Conservation (phyloP, 37 sponge, comb jelly and placozoan species). For the Oopsacas minuta region DNA sequence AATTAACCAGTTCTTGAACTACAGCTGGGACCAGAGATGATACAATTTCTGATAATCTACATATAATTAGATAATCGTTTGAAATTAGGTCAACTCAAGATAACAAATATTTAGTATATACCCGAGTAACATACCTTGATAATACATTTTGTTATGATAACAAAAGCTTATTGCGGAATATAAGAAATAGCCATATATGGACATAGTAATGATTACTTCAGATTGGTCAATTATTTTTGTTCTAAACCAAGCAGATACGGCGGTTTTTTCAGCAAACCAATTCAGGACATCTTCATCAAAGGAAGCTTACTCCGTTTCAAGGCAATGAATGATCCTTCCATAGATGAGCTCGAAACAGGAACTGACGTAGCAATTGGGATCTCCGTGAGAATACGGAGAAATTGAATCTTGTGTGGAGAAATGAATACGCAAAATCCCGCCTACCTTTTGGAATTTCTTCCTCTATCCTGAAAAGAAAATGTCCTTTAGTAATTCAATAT, state of each 20-base stretch:
- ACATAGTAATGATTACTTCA: no score
- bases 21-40: no score
- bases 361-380: background rate
- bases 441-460: background rate
- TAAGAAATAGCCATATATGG: no score
- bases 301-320: conserved; percentile 3
- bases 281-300: background rate
- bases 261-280: conserved; percentile 3
- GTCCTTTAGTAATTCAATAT: background rate
- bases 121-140: no score
- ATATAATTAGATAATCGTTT: no score
- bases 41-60: no score
- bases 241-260: background rate
- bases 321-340: background rate
- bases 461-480: conserved; percentile 11
- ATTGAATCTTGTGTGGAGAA: conserved; percentile 11
- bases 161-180: no score
- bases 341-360: conserved; percentile 9
- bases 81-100: no score
- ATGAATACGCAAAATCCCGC: conserved; percentile 7
- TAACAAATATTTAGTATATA: no score
- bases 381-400: background rate
- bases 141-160: no score
- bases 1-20: no score
- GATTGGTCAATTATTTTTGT: no score